Base-by-base conservation (phyloP, 2,888 invertebrate species). In the Caenorhabditis angaria region DNA sequence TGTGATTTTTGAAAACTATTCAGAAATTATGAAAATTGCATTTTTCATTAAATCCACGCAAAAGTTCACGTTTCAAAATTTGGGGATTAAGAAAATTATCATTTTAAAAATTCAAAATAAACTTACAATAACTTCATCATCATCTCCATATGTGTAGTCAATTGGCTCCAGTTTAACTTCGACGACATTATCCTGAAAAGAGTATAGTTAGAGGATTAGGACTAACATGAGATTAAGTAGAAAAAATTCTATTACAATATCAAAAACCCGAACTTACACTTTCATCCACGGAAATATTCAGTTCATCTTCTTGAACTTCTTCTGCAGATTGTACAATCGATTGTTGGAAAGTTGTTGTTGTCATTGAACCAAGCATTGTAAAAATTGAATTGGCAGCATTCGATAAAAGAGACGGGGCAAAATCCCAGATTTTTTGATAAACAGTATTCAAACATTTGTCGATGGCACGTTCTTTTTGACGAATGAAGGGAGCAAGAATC, bases 401-500 rank as follows among this genome's bases (percentile, higher is more conserved):
- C 8, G 54, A 54, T 10, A 54, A 18, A 6, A 54, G 12, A 27
- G 54, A 18, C 2, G 54, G 54, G 12, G 54, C 54, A 14, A 24
- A 27, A 27, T 27, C 18, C 54, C 54, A 54, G 18, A 54, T 54
- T 54, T 22, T 27, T 27, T 5, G 8, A 27, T 24, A 27, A 27
- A 54, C 28, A 27, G 25, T 54, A 5, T 25, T 25, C 25, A 54
- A 54, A 54, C 4, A 5, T 41, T n/a, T 22, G 10, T 72, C 72
- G 24, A 72, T 58, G 18, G 54, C 54, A 3, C 67, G 57, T 53
- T 72, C 72, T 28, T 72, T 63, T 50, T 62, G 57, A 18, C 72
- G 61, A 4, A 72, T 50, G 22, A 62, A 61, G 18, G 72, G 72
- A 1, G 72, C 67, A 32, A 72, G 29, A 27, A 72, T 56, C 59